Evolutionary conservation across 2,113 vertebrate species (phyloP).

Genomic region (Physeter macrocephalus): DNA sequence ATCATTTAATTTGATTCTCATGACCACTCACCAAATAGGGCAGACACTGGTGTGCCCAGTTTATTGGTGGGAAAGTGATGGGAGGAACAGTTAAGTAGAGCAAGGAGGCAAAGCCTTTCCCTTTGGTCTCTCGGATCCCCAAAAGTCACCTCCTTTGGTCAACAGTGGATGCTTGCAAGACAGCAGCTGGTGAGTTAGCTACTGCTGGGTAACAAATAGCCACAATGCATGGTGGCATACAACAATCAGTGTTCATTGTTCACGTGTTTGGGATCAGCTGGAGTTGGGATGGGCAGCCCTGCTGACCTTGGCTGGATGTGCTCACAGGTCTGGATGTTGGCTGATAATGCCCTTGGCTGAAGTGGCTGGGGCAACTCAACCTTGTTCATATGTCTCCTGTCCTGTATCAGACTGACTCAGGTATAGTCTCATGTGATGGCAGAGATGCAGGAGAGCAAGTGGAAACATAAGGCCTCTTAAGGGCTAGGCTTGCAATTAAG

Average conservation of each 20-base stretch:
- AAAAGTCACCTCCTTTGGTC: background rate
- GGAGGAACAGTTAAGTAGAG: background rate
- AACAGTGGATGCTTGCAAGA: background rate
- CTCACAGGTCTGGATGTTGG: background rate
- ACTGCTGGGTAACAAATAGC: background rate
- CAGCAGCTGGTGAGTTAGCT: background rate
- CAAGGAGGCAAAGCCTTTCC: background rate
- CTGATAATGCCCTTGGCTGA: background rate
- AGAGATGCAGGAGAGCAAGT: background rate
- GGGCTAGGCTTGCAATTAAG: background rate
- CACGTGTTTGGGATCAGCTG: background rate
- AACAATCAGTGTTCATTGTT: background rate
- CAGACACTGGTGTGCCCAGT: background rate
- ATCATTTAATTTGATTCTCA: background rate
- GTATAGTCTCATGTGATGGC: rapidly evolving
- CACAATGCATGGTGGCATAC: background rate
- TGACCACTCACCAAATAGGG: too few relatives aligned
- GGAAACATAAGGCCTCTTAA: background rate
- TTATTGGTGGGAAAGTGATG: background rate
- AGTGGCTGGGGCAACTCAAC: background rate
- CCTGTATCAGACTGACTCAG: background rate
- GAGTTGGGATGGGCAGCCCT: background rate
- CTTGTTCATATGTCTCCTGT: background rate
- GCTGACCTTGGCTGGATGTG: background rate
- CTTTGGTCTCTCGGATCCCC: background rate